Base-by-base conservation (phyloP, 1,140 invertebrate species). In the Asbolus verrucosus region DNA sequence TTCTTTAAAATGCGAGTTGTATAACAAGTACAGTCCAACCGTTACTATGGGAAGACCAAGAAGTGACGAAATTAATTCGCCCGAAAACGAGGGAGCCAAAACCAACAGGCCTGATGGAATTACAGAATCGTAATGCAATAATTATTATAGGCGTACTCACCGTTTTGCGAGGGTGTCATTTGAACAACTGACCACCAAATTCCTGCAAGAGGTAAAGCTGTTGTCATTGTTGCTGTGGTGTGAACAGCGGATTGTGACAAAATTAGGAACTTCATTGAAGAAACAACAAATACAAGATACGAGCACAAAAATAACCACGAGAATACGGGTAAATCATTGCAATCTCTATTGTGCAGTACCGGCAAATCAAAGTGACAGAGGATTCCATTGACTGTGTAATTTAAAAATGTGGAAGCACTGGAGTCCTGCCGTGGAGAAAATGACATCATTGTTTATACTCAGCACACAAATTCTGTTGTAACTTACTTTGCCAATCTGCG, bases 141-240 rank as follows among this genome's bases (percentile, higher is more conserved):
- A n/a, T n/a, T n/a, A n/a, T n/a, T n/a, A n/a, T n/a, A n/a, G n/a
- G n/a, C n/a, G n/a, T n/a, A n/a, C 66, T 72, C 68, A 81, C 79
- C 78, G 67, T 69, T 67, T 38, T 76, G 71, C 33, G 76, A 70
- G 13, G 75, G 61, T 14, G 67, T 33, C 79, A 85, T 83, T 69
- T 83, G 82, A 72, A 87, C 86, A 54, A 88, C 77, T n/a, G 85
- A 86, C 87, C 87, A 88, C 85, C 85, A 88, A 59, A 88, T 82
- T 1, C 84, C 85, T 1, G 85, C 82, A 1, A 88, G 39, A 6
- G 87, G 87, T 16, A 88, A 77, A 1, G 85, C 83, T 4, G 83
- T 78, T 14, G 85, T 84, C 11, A 82, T 81, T 6, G 84, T 78
- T 8, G 86, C 84, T 6, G 87, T 81, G 1, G 84, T 87, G 69